Evolutionary conservation across 1,140 invertebrate genomes (phyloP), one percentile per base, ranked within the genome.

Genomic region (Megathymus violae): DNA sequence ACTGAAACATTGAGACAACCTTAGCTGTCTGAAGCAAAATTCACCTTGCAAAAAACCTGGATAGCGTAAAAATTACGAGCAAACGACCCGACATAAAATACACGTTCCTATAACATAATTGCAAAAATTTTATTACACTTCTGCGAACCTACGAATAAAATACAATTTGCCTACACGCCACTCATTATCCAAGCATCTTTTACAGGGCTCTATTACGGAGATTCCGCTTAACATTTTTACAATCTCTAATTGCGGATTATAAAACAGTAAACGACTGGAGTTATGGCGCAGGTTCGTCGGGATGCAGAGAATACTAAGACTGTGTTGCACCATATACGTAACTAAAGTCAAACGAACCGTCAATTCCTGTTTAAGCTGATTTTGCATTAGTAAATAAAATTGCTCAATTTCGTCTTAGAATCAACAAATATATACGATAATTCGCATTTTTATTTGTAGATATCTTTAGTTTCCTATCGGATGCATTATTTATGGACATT

Each of bases 211-310:
- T 69, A 88, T 88, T 78, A 86, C 74, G 64, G 58, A 67, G 65
- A 80, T 81, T 80, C 78, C 78, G 71, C 82, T 82, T 76, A 82
- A 81, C 80, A 80, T 88, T 90, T 91, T 92, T 92, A 92, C 88
- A 88, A 83, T 90, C 84, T 75, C 64, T 91, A 91, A 92, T 92
- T 91, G 85, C 75, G 82, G 78, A 84, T 88, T 91, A 90, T 91
- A 91, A 86, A 91, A 83, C 63, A 73, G 71, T 76, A 80, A 76
- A 84, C 61, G 68, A 58, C 43, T 58, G 34, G 25, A 63, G 67
- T 69, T 73, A 70, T 59, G 59, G 59, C 50, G 15, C 17, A 48
- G 31, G 10, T 16, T n/a, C 27, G 40, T 11, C 52, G 5, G 52
- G 22, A 44, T 31, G 9, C 27, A 31, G 27, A 31, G 27, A 31